Percentiles rank a stretch among this genome's conserved stretches.
Conservation (phyloP, 2,888 invertebrate genomes). For the Selenia dentaria region DNA sequence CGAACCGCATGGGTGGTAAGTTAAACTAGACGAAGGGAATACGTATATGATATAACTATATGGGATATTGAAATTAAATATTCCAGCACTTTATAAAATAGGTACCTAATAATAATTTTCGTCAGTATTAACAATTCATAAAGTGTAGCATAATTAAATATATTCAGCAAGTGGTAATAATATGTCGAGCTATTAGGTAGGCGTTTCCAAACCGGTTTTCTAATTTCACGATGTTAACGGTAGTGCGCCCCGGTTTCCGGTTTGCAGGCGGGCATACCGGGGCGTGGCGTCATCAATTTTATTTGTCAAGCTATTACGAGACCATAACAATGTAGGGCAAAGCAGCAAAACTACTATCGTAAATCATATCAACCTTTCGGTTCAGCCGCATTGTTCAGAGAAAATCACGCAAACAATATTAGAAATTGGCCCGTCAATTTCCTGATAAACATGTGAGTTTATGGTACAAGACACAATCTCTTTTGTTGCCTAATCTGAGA, state of each 20-base stretch:
- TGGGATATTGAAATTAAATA: neutral
- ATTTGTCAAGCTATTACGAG: slow-evolving; percentile 59
- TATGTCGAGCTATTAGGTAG: slow-evolving; percentile 36
- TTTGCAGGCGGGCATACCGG: slow-evolving; percentile 65
- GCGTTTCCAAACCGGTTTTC: slow-evolving; percentile 58
- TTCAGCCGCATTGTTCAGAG: no score
- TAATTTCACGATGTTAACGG: slow-evolving; percentile 74
- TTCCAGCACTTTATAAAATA: neutral
- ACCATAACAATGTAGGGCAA: slow-evolving; percentile 36
- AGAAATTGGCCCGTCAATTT: no score
- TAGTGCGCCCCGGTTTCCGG: slow-evolving; percentile 73
- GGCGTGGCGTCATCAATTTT: slow-evolving; percentile 70
- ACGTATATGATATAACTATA: no score
- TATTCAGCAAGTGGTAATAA: slow-evolving; percentile 3
- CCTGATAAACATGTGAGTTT: no score
- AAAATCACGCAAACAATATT: no score
- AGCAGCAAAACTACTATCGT: slow-evolving; percentile 29
- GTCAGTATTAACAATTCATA: slow-evolving; percentile 5
- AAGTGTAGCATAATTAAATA: slow-evolving; percentile 11
- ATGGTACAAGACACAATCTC: no score
- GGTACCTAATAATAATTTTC: neutral
- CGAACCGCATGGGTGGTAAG: no score
- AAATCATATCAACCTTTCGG: neutral
- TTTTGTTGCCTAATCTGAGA: no score
- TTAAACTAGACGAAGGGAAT: no score